Base-by-base conservation (phyloP, 2,888 invertebrate genomes). In the Hylaea fasciaria region DNA sequence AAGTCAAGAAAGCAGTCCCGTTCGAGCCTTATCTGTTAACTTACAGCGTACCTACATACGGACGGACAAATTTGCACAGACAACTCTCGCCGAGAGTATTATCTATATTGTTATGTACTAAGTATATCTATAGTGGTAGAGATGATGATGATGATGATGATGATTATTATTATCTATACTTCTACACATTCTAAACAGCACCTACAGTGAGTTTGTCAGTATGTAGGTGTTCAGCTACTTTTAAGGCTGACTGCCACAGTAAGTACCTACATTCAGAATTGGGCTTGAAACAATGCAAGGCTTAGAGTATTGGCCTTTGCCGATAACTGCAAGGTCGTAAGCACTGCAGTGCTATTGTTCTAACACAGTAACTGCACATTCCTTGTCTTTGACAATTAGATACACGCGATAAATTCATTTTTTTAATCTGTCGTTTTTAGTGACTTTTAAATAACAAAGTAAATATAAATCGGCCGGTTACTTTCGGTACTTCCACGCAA, bases 31-130 rank as follows among this genome's bases (percentile, higher is more conserved):
- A 28, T 40, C 49, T 40, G 13, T 39, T 40, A 2, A 4, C 28
- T 49, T 39, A 39, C 49, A 39, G 22, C 49, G 16, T 14, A 47
- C 47, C 14, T 14, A 47, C 47, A 12, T 1, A 16, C 47, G 11
- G 47, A 47, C 14, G 37, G 12, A 50, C 61, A 51, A 62, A 49
- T 58, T 58, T 56, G 58, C 55, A 41, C 56, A 28, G 39, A 48
- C 48, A 35, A 49, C 59, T 64, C 59, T 57, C 57, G 48, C 32
- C 55, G 16, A 32, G 22, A 14, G 51, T 29, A 57, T 45, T 55
- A 55, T 61, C 51, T 50, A 61, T 61, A 9, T 32, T 8, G 3
- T 7, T 32, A 2, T 32, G 10, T 32, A n/a, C n/a, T n/a, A n/a
- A n/a, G n/a, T n/a, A n/a, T n/a, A 32, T 32, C 10, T 22, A 22